phyloP scores from a whole-genome alignment of 2,113 vertebrate genomes.

The Mohoua ochrocephala region DNA sequence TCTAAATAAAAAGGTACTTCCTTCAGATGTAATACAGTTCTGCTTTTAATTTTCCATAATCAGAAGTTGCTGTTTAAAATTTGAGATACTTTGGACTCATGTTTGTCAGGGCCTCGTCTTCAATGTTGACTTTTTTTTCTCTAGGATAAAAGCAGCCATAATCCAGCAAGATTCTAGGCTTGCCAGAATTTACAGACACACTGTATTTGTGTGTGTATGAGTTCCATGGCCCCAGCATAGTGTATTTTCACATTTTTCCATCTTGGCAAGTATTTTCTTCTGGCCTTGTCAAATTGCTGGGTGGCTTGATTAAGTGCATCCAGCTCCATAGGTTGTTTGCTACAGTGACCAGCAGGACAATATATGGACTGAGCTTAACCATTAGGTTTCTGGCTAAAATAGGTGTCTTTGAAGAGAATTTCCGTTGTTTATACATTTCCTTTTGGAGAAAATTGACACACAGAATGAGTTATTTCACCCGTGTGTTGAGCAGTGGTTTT shows the following conservation, averaged over 20 bases:
- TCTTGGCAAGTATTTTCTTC: neutral
- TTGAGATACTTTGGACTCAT: neutral
- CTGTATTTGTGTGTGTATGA: fast-evolving
- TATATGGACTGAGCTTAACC: neutral
- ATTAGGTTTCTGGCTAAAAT: neutral
- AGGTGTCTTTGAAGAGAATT: neutral
- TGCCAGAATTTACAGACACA: neutral
- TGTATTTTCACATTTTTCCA: neutral
- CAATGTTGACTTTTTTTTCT: neutral
- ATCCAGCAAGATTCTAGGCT: neutral
- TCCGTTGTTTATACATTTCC: neutral
- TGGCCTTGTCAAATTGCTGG: neutral
- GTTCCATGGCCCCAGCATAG: neutral
- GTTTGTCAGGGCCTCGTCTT: neutral
- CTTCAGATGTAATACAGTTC: neutral
- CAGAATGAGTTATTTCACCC: neutral
- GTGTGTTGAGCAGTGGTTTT: fast-evolving
- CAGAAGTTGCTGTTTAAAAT: neutral
- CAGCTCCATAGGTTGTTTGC: neutral
- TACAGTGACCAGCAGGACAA: neutral
- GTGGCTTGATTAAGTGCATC: neutral
- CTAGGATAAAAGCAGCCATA: neutral
- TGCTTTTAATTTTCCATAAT: neutral
- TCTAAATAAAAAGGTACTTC: neutral
- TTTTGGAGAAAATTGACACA: neutral